A percentile compares a stretch with the other conserved stretches of the same genome.
phyloP scores from a whole-genome alignment of 2,113 vertebrate species.

The Xenotilapia leptura region DNA sequence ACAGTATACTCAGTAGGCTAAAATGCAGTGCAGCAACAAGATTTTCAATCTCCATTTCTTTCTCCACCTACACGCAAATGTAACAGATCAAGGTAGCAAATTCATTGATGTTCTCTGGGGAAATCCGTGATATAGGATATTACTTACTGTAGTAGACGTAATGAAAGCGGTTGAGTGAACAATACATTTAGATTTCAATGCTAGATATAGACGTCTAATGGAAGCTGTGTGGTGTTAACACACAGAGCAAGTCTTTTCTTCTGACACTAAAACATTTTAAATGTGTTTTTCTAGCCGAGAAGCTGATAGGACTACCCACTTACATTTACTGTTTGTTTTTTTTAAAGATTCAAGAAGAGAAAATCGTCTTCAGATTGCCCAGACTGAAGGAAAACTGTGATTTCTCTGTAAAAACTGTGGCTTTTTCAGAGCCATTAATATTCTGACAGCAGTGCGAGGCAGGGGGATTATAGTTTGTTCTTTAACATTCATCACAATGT shows the following conservation, averaged over 20 bases:
- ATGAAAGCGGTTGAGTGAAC: neutral
- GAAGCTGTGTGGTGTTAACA: neutral
- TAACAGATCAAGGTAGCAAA: neutral
- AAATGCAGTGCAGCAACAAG: neutral
- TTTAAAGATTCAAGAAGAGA: neutral
- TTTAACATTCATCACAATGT: constrained; percentile 49
- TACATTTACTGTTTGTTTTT: neutral
- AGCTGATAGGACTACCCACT: neutral
- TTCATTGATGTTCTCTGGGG: neutral
- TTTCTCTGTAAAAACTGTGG: neutral
- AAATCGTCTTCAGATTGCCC: neutral
- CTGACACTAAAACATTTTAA: neutral
- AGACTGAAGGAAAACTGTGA: neutral
- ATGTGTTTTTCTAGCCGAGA: neutral
- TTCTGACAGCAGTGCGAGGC: constrained; percentile 8
- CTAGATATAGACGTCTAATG: neutral
- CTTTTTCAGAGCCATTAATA: constrained; percentile 16
- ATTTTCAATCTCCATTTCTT: neutral
- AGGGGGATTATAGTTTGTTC: constrained; percentile 23
- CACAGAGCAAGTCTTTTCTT: neutral
- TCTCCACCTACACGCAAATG: neutral
- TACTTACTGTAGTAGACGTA: neutral
- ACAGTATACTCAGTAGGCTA: neutral
- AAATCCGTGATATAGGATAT: neutral
- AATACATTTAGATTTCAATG: neutral